Conservation (phyloP, 2,113 vertebrate species). For the Cryptoleucopteryx plumbea region DNA sequence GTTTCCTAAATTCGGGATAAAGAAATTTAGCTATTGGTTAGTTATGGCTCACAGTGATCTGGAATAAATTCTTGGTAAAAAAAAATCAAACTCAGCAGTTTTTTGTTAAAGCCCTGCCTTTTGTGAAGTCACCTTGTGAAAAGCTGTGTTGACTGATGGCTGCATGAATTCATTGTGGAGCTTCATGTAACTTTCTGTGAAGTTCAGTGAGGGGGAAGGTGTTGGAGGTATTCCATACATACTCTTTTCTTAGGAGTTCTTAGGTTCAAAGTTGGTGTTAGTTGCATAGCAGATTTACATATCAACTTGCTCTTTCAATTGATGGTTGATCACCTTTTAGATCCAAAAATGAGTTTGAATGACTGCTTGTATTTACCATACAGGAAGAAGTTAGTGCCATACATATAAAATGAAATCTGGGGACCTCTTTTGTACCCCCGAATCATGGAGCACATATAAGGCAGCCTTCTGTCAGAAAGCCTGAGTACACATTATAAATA, state of each 20-base stretch:
- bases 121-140: neutral
- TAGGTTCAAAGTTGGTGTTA: neutral
- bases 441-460: neutral
- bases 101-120: neutral
- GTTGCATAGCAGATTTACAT: neutral
- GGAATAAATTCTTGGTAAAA: neutral
- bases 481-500: constrained; percentile 19
- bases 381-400: neutral
- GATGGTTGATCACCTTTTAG: neutral
- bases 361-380: neutral
- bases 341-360: neutral
- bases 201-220: neutral
- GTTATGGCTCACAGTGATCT: neutral
- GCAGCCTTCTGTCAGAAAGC: neutral
- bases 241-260: neutral
- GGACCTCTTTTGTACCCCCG: neutral
- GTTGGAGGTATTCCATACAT: neutral
- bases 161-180: neutral
- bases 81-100: neutral
- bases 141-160: neutral
- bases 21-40: neutral
- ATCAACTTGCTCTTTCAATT: neutral
- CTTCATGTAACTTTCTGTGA: neutral
- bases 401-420: neutral
- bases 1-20: neutral